Evolutionary conservation across 2,797 vertebrate genomes (phyloP), one percentile per base, ranked within the genome.

Genomic region (Channallabes apus): DNA sequence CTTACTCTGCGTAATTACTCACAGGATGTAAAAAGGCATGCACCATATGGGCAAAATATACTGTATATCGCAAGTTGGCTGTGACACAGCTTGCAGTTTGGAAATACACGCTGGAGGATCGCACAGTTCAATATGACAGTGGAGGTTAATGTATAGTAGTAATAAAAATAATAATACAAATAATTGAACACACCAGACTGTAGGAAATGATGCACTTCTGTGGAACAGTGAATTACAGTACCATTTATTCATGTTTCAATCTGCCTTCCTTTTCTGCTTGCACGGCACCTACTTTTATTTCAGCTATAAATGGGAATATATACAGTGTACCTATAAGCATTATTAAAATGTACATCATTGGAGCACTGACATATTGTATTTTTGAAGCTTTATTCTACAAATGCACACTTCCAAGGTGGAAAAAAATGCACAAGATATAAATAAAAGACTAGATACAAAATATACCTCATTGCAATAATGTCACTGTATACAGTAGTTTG

Each of bases 1-100:
- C 69, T 51, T 18, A 51, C 41, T 27, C 9, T 32, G 61, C 18
- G 29, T 75, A 65, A 75, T 85, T 80, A 76, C 35, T 61, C 32
- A 46, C 27, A 56, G 29, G 46, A 69, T 35, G 22, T 29, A 81
- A 79, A 54, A 61, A 24, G 3, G 1, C 27, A 62, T 46, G 56
- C 77, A n/a, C 38, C 56, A 54, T 24, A 61, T 76, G 32, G 62
- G 20, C 54, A 22, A 64, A 80, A 41, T 8, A 62, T 65, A 58
- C 54, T 22, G 5, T 24, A 67, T 67, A 67, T 67, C 17, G 22
- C 58, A 64, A 41, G 35, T n/a, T 18, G 41, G 77, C 38, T n/a
- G 27, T 56, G 58, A 61, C 56, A 35, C 15, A 32, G 54, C 35
- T 46, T 46, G 59, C 59, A 11, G 18, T 80, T 18, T 20, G 15